Conservation (phyloP, 2,888 invertebrate genomes). For the Zygothrica quintamaculata region DNA sequence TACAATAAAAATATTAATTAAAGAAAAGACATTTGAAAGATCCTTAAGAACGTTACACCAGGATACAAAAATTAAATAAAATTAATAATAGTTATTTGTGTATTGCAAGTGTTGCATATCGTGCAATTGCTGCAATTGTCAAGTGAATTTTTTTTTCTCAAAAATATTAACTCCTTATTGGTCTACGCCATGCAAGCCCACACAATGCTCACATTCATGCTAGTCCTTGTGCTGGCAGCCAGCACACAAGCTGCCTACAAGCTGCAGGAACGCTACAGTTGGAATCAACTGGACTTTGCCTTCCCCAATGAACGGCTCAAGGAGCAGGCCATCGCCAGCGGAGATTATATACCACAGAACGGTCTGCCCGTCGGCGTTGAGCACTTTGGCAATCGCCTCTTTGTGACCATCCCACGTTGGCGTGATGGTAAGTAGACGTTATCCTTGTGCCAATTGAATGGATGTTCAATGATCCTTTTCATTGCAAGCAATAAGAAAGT, state of each 20-base stretch:
- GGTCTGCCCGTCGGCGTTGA: constrained; percentile 93
- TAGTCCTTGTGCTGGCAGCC: constrained; percentile 31
- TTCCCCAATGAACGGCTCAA: constrained; percentile 88
- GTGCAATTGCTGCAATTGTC: neutral
- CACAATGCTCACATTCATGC: constrained; percentile 8
- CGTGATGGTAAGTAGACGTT: constrained; percentile 86
- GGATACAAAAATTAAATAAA: too few relatives aligned
- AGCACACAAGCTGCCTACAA: constrained; percentile 83
- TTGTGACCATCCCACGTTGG: constrained; percentile 93
- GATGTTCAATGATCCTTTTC: too few relatives aligned
- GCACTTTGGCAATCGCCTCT: constrained; percentile 91
- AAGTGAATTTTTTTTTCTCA: too few relatives aligned
- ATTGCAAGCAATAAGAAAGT: too few relatives aligned
- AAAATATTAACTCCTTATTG: too few relatives aligned
- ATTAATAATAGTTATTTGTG: neutral
- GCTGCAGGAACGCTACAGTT: constrained; percentile 89
- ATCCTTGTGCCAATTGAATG: too few relatives aligned
- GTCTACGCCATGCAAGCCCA: constrained; percentile 32
- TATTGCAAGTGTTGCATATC: constrained; percentile 1
- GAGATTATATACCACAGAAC: constrained; percentile 90
- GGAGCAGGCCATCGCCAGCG: constrained; percentile 87
- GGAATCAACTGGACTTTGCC: constrained; percentile 91
- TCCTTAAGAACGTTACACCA: too few relatives aligned
- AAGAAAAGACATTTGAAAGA: too few relatives aligned
- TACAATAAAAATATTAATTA: neutral